phyloP scores from a whole-genome alignment of 1,140 invertebrate species.

The Hypsibius dujardini region DNA sequence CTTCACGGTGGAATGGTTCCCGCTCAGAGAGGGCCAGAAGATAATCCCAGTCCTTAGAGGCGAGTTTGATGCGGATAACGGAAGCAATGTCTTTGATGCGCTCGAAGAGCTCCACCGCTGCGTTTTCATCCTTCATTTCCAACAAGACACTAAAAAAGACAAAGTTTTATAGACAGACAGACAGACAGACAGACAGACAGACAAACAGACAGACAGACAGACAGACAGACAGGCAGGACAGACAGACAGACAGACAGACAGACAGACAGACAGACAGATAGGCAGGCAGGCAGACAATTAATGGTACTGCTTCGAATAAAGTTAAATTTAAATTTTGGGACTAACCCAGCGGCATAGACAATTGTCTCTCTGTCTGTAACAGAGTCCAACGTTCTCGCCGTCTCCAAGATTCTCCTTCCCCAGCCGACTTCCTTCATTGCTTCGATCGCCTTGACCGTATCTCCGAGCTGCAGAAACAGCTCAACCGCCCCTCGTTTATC shows the following conservation, averaged over 20 bases:
- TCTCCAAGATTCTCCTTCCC: background rate
- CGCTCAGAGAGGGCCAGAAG: background rate
- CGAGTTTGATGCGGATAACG: background rate
- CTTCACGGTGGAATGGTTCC: background rate
- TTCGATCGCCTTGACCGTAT: background rate
- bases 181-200: background rate
- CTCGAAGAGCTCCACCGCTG: background rate
- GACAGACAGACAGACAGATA: too few species aligned
- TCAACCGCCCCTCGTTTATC: constrained; percentile 6
- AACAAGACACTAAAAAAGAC: background rate
- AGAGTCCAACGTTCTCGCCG: constrained; percentile 7
- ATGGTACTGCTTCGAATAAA: too few species aligned
- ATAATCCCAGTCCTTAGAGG: background rate
- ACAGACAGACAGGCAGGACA: too few species aligned
- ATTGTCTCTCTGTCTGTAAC: background rate
- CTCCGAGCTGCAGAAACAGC: constrained; percentile 8
- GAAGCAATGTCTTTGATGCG: background rate
- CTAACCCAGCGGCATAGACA: background rate
- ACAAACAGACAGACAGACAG: too few species aligned
- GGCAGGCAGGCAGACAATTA: too few species aligned
- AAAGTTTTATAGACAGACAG: background rate
- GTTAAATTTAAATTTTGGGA: background rate
- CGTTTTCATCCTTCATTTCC: background rate
- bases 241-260: too few species aligned
- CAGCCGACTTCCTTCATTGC: constrained; percentile 11